These are phyloP conservation scores for Sminthurides bifidus DNA, from an alignment of 1,140 invertebrate genomes.

Conservation along the genomic window DNA sequence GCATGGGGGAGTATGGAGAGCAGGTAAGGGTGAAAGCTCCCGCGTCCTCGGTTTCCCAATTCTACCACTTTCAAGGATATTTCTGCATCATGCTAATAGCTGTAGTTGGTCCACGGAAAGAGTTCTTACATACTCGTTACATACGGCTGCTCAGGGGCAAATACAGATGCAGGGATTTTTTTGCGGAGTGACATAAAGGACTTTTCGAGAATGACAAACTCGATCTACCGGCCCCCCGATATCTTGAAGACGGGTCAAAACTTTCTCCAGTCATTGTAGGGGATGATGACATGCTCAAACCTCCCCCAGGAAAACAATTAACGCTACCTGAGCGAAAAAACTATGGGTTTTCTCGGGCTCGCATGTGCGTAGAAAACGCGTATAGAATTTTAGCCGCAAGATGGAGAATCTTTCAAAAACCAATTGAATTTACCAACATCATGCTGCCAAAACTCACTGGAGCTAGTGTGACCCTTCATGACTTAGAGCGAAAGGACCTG, in stretches of 20 bases:
- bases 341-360: slow-evolving; percentile 31
- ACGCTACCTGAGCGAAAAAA: slow-evolving; percentile 1
- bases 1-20: slow-evolving; percentile 34
- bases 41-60: slow-evolving; percentile 34
- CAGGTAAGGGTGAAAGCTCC: slow-evolving; percentile 32
- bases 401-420: slow-evolving; percentile 30
- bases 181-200: background rate
- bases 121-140: slow-evolving; percentile 33
- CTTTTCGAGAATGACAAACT: background rate
- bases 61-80: slow-evolving; percentile 39
- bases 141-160: slow-evolving; percentile 33
- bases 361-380: slow-evolving; percentile 41
- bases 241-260: background rate
- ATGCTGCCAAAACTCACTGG: background rate
- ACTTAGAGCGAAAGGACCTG: too few species aligned
- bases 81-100: slow-evolving; percentile 34
- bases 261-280: slow-evolving; percentile 32
- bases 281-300: slow-evolving; percentile 35
- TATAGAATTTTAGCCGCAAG: slow-evolving; percentile 41
- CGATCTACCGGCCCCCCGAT: background rate
- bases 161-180: slow-evolving; percentile 22
- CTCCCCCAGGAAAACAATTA: slow-evolving; percentile 34
- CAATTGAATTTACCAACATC: background rate
- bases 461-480: background rate
- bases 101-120: slow-evolving; percentile 32